Percentiles rank a stretch among this genome's conserved stretches.
These are phyloP conservation scores for Parauchenoglanis ngamensis DNA, from an alignment of 2,797 vertebrate genomes.

Conservation along the genomic window DNA sequence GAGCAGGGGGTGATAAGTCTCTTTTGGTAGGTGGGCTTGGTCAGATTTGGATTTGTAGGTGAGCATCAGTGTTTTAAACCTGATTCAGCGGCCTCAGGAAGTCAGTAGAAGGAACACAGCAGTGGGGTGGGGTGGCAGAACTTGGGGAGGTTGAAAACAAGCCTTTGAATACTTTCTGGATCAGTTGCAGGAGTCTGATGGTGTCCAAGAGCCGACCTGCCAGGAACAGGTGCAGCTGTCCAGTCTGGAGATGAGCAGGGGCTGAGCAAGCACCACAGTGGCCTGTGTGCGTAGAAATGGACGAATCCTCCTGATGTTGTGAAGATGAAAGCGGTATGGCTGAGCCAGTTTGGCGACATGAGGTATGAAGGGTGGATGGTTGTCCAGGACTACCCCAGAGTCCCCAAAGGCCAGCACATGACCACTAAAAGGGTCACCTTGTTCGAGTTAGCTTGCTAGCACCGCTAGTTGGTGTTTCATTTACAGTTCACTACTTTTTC, in stretches of 20 bases:
- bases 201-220: neutral
- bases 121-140: neutral
- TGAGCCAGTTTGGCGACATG: neutral
- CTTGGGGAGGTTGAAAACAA: neutral
- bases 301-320: neutral
- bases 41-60: neutral
- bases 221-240: neutral
- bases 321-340: neutral
- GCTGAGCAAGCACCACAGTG: neutral
- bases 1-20: neutral
- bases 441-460: neutral
- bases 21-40: neutral
- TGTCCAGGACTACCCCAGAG: neutral
- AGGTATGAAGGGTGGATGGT: neutral
- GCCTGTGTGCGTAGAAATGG: neutral
- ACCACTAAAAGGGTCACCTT: neutral
- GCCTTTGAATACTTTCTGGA: neutral
- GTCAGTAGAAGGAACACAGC: neutral
- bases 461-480: neutral
- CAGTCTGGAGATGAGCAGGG: neutral
- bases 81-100: neutral
- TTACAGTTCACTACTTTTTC: neutral
- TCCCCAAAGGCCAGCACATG: neutral
- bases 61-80: neutral
- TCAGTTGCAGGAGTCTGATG: neutral